Conservation (phyloP, 1,140 invertebrate genomes). For the Acromyrmex echinatior region DNA sequence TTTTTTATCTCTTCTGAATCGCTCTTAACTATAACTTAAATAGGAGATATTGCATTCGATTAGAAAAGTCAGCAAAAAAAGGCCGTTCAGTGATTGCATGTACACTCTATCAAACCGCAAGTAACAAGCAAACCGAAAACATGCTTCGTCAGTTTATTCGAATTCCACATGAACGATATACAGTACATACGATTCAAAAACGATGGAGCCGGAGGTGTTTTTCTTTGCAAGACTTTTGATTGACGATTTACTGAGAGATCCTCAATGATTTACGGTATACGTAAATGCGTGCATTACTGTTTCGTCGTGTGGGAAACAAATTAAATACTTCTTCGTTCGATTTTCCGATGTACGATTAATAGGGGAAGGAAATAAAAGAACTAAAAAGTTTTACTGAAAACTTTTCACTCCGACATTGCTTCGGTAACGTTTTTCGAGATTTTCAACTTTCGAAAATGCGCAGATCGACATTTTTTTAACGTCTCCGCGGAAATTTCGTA, state of each 20-base stretch:
- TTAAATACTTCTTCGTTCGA: conserved; percentile 32
- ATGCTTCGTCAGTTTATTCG: conserved; percentile 33
- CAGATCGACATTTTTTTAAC: conserved; percentile 42
- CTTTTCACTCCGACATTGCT: conserved; percentile 39
- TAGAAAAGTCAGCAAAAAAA: conserved; percentile 27
- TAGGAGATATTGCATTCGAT: not conserved
- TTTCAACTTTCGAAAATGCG: conserved; percentile 20
- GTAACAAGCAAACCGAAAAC: conserved; percentile 19
- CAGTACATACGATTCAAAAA: conserved; percentile 8
- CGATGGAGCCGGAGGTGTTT: conserved; percentile 1
- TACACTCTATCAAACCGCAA: not conserved
- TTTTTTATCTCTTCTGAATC: not conserved
- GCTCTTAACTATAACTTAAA: not conserved
- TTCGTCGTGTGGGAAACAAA: conserved; percentile 43
- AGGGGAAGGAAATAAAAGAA: not conserved
- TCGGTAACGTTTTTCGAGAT: conserved; percentile 19
- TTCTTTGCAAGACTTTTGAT: conserved; percentile 5
- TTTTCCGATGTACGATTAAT: conserved; percentile 2
- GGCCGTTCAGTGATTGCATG: not conserved
- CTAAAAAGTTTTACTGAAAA: conserved; percentile 25
- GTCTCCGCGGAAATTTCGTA: conserved; percentile 1
- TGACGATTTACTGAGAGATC: not conserved
- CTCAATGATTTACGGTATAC: not conserved
- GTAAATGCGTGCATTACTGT: conserved; percentile 10
- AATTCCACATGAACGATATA: conserved; percentile 6